These are phyloP conservation scores for Cantharis lateralis DNA, from an alignment of 2,888 invertebrate genomes.

Conservation along the genomic window DNA sequence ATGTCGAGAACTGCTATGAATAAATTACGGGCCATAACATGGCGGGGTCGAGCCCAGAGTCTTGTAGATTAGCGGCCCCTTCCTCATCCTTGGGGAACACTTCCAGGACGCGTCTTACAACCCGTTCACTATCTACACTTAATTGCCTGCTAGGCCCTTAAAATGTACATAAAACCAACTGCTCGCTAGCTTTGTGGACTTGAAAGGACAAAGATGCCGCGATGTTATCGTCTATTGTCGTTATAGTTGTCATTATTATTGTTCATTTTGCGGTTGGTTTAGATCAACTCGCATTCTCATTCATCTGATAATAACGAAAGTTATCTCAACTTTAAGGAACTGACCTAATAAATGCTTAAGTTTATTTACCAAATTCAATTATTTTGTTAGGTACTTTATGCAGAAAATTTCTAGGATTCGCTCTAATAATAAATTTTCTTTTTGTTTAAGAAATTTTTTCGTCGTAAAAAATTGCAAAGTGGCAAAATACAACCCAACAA, in stretches of 20 bases:
- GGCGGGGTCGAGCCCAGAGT: conserved; percentile 47
- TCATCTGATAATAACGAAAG: conserved; percentile 16
- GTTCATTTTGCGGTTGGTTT: conserved; percentile 34
- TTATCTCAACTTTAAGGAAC: conserved; percentile 23
- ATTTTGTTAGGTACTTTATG: too few species aligned
- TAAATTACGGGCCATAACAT: conserved; percentile 52
- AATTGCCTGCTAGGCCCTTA: conserved; percentile 45
- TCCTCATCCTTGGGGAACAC: conserved; percentile 51
- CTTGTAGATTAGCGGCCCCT: conserved; percentile 50
- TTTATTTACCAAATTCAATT: not conserved
- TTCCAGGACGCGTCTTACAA: conserved; percentile 52
- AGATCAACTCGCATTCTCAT: conserved; percentile 13
- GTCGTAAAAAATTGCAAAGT: not conserved
- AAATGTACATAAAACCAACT: conserved; percentile 50
- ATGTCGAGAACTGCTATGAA: conserved; percentile 54
- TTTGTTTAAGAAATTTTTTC: not conserved
- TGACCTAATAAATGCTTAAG: conserved; percentile 13
- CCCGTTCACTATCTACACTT: conserved; percentile 41
- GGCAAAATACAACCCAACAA: conserved; percentile 5
- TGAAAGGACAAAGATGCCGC: conserved; percentile 41
- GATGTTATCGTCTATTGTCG: conserved; percentile 40
- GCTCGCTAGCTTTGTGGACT: conserved; percentile 46
- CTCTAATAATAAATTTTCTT: not conserved
- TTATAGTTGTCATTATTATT: conserved; percentile 39
- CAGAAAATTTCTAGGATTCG: too few species aligned